Base-by-base conservation (phyloP, 2,888 invertebrate species). In the Netelia melanura region DNA sequence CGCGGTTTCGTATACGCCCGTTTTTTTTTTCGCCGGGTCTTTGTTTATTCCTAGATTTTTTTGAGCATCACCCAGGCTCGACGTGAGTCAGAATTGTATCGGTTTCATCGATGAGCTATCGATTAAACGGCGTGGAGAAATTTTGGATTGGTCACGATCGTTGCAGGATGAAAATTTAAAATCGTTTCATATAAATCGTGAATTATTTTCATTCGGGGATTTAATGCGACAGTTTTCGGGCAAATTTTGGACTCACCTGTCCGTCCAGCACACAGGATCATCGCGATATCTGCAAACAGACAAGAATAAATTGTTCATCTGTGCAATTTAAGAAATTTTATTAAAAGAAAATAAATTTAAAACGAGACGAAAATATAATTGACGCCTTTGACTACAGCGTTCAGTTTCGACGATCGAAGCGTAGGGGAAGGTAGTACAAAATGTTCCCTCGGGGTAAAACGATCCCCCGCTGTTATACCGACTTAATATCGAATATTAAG, bases 231-330 rank as follows among this genome's bases (percentile, higher is more conserved):
- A 58, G 48, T 58, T 61, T 56, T 56, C 1, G 11, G 14, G 56
- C 56, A 3, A 1, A 25, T 62, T 83, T 64, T 62, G 56, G 21
- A 74, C 95, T 96, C 95, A 98, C 98, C 98, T 96, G 94, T 98
- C 98, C 72, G 97, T 96, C 98, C 98, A 98, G 94, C 98, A 98
- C 70, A 98, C 95, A 23, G 97, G 96, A 89, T 98, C 98, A 89
- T 98, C 98, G 87, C 98, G 96, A 94, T 98, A 98, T 95, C 98
- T 98, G 96, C 86, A 96, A 93, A 87, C 86, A 84, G 61, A 76
- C 86, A 92, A 89, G 89, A 86, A 94, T 93, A 94, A 94, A 94
- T 52, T 23, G 10, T 9, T 43, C 9, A 68, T 48, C 3, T 11
- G 9, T 65, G 8, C 58, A 56, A 56, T 8, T 3, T 17, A 17